phyloP scores from a whole-genome alignment of 2,888 invertebrate genomes.

The Drosophila suboccidentalis region DNA sequence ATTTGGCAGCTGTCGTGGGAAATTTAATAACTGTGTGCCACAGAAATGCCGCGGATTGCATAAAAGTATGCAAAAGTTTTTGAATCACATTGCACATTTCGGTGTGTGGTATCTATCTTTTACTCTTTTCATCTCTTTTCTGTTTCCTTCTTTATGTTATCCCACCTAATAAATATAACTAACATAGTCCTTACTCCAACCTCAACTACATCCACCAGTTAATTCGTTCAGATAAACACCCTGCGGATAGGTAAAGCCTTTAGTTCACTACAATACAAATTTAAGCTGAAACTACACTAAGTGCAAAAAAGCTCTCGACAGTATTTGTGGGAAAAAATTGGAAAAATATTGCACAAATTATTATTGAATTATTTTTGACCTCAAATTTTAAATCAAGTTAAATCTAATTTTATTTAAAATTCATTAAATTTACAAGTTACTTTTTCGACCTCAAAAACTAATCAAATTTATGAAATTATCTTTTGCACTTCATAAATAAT shows the following conservation, averaged over 20 bases:
- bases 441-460: not conserved
- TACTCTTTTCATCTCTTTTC: not conserved
- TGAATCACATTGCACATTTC: not conserved
- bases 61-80: conserved; percentile 32
- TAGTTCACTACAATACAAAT: conserved; percentile 29
- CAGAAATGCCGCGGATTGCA: conserved; percentile 20
- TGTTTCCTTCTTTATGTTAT: not conserved
- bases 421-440: not conserved
- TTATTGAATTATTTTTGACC: not conserved
- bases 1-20: conserved; percentile 27
- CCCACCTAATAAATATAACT: not conserved
- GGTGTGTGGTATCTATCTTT: not conserved
- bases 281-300: conserved; percentile 23
- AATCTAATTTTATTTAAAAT: not conserved
- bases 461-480: conserved; percentile 19
- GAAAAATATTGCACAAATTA: not conserved
- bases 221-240: not conserved
- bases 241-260: conserved; percentile 24
- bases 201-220: not conserved
- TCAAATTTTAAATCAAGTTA: not conserved
- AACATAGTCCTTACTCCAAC: not conserved
- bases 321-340: not conserved
- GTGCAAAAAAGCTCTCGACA: not conserved
- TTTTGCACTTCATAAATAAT: not conserved
- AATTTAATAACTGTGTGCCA: conserved; percentile 59